These are phyloP conservation scores for Calameuta filiformis DNA, from an alignment of 2,888 invertebrate species.

Conservation along the genomic window DNA sequence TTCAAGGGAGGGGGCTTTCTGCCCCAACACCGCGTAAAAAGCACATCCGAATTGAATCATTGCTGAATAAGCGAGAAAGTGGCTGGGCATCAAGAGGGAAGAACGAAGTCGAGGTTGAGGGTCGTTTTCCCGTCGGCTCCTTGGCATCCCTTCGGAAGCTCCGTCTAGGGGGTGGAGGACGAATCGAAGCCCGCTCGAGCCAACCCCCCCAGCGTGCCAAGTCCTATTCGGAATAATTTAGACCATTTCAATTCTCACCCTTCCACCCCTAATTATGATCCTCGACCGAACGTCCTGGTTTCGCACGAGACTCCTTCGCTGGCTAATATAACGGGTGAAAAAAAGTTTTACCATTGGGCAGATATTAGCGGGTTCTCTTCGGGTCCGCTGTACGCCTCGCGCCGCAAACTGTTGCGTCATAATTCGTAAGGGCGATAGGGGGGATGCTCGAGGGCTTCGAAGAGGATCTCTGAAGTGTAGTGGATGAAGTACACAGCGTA, in stretches of 20 bases:
- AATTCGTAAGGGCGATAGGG: conserved; percentile 36
- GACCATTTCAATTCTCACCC: neutral
- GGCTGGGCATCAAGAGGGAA: conserved; percentile 43
- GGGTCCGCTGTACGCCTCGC: neutral
- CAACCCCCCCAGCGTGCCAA: neutral
- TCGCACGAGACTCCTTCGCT: neutral
- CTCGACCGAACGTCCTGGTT: neutral
- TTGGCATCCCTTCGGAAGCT: conserved; percentile 26
- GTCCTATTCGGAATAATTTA: neutral
- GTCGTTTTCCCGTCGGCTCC: conserved; percentile 44
- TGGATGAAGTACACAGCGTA: neutral
- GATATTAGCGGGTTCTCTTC: neutral
- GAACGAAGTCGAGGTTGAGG: conserved; percentile 29
- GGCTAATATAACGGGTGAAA: neutral
- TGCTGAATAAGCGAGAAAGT: conserved; percentile 66
- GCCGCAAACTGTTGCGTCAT: conserved; percentile 62
- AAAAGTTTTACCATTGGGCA: neutral
- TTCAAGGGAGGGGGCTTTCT: conserved; percentile 40
- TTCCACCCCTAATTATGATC: neutral
- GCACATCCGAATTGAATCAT: conserved; percentile 64
- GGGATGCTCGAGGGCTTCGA: neutral
- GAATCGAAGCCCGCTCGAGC: neutral
- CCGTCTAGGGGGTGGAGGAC: neutral
- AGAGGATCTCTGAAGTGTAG: neutral
- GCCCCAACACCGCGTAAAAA: conserved; percentile 47